Conservation (phyloP, 1,140 invertebrate genomes). For the Solenopsis invicta region DNA sequence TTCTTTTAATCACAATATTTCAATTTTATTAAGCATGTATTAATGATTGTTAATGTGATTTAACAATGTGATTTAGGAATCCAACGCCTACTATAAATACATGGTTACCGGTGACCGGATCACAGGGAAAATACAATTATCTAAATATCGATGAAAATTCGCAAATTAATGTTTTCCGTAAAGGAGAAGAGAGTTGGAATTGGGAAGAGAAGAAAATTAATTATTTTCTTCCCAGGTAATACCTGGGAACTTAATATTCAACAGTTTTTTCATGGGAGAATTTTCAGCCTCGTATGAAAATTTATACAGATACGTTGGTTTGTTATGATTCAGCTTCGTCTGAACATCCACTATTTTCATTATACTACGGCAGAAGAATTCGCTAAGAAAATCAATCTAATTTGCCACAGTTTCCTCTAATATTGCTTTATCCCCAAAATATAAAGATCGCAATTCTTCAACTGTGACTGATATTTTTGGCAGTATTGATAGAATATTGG, state of each 20-base stretch:
- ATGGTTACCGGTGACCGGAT: slow-evolving; percentile 65
- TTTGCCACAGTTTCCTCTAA: slow-evolving; percentile 73
- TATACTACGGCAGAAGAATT: slow-evolving; percentile 83
- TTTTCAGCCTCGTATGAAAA: slow-evolving; percentile 82
- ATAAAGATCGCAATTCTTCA: slow-evolving; percentile 72
- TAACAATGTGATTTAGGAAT: slow-evolving; percentile 26
- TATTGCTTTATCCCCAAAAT: slow-evolving; percentile 81
- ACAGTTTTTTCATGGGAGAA: slow-evolving; percentile 14
- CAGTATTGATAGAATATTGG: neutral
- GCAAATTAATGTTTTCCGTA: slow-evolving; percentile 46
- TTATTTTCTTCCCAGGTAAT: slow-evolving; percentile 35
- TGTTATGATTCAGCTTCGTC: slow-evolving; percentile 59
- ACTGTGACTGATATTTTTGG: slow-evolving; percentile 53
- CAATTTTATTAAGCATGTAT: neutral
- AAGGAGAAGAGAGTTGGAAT: slow-evolving; percentile 30
- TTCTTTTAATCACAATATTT: neutral
- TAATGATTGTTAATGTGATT: slow-evolving; percentile 35
- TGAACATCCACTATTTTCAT: slow-evolving; percentile 84
- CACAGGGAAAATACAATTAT: slow-evolving; percentile 49
- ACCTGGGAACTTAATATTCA: slow-evolving; percentile 51
- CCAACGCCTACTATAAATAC: slow-evolving; percentile 63
- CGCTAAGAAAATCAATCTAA: slow-evolving; percentile 82
- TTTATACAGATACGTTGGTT: slow-evolving; percentile 86
- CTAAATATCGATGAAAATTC: slow-evolving; percentile 63
- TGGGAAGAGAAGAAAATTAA: slow-evolving; percentile 67